Conservation (phyloP, 2,888 invertebrate genomes). For the Parnassius orleans region DNA sequence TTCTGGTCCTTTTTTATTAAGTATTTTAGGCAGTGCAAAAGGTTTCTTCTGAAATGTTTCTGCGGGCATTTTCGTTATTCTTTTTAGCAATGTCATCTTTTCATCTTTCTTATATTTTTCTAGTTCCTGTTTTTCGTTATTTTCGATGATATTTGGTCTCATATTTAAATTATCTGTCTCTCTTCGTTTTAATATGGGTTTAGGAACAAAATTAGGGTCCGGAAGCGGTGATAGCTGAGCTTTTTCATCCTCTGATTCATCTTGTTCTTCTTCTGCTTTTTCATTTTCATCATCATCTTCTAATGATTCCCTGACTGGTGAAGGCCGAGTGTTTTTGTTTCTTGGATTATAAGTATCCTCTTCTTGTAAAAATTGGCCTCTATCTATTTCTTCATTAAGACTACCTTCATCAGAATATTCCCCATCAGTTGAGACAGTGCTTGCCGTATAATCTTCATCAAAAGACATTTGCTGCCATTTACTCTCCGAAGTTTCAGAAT, state of each 20-base stretch:
- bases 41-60: constrained; percentile 43
- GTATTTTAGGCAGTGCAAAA: constrained; percentile 61
- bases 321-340: constrained; percentile 63
- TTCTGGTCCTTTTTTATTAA: constrained; percentile 60
- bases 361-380: constrained; percentile 58
- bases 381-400: constrained; percentile 57
- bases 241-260: constrained; percentile 78
- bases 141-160: constrained; percentile 35
- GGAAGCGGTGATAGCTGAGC: constrained; percentile 83
- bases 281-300: constrained; percentile 71
- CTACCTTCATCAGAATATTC: constrained; percentile 68
- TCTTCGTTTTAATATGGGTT: constrained; percentile 87
- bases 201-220: constrained; percentile 87
- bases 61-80: constrained; percentile 66
- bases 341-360: constrained; percentile 87
- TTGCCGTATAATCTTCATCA: constrained; percentile 83
- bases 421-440: constrained; percentile 80
- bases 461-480: constrained; percentile 77
- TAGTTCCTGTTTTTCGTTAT: constrained; percentile 42
- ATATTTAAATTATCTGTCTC: constrained; percentile 49
- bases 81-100: constrained; percentile 63
- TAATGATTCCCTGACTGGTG: constrained; percentile 47
- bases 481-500: constrained; percentile 54
- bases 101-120: constrained; percentile 59
- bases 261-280: constrained; percentile 44